Evolutionary conservation across 2,797 vertebrate genomes (phyloP), one percentile per base, ranked within the genome.

Genomic region (Rallus crepitans): DNA sequence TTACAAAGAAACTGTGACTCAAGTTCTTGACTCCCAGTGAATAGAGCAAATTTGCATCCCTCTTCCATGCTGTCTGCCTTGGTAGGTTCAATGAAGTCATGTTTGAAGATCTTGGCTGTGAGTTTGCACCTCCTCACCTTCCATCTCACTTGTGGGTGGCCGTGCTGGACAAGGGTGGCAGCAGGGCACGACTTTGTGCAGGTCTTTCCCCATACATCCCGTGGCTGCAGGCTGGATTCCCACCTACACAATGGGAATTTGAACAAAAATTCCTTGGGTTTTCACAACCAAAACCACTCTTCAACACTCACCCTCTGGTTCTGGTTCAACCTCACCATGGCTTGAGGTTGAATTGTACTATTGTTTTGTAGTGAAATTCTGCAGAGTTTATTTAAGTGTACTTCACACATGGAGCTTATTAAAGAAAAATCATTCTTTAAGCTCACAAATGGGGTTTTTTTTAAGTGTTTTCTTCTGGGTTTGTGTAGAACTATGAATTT

Each of bases 361-460:
- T 48, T 24, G 11, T 76, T 55, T 5, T 37, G 39, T 11, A 28
- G 30, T 66, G n/a, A 68, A 81, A 55, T 68, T 80, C 30, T 64
- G 60, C 39, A 56, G 37, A 25, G 16, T 70, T 90, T 60, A 16
- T 45, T 87, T 83, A 77, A 33, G 7, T 27, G 8, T 50, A 21
- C 15, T 60, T 91, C 71, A 45, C 4, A 3, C 4, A 0, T 31
- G 70, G 55, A 35, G 24, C 33, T 91, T 84, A 82, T 93, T 86
- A 53, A 68, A 75, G 65, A 42, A 47, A 82, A 89, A 42, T n/a
- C 1, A 2, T 85, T 82, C 39, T 89, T 93, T 65, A 35, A 66
- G 47, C 63, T 79, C 48, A 30, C 76, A 15, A 91, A 57, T 47
- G 77, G 69, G 31, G 82, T 86, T 81, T 83, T 89, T 89, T 82